Percentiles rank a stretch among this genome's conserved stretches.
Conservation (phyloP, 2,113 vertebrate species). For the Microcebus lehilahytsara region DNA sequence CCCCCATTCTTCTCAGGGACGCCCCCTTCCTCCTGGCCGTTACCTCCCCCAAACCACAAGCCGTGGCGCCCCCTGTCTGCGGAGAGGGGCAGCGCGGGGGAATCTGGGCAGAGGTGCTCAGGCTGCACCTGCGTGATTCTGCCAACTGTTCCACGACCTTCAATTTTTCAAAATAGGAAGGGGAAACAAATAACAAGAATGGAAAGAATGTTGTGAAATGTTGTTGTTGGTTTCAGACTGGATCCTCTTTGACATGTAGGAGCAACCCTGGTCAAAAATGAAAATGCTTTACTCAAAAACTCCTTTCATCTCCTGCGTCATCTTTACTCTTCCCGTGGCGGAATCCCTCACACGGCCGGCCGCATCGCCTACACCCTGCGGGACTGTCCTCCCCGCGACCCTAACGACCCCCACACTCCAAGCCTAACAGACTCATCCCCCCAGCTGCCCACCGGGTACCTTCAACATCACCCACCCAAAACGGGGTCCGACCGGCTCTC, state of each 20-base stretch:
- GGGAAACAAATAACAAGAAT: not conserved
- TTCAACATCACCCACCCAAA: not conserved
- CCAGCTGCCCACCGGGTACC: not conserved
- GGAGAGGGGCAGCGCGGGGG: not conserved
- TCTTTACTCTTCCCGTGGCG: not conserved
- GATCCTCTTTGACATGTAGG: not conserved
- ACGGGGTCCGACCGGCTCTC: no score
- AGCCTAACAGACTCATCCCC: not conserved
- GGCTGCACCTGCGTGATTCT: not conserved
- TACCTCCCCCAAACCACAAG: not conserved
- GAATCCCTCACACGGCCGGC: not conserved
- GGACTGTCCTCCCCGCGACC: not conserved
- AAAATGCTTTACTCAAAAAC: not conserved
- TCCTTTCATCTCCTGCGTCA: not conserved
- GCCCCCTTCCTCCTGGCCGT: not conserved
- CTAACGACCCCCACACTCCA: not conserved
- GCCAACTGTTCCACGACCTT: not conserved
- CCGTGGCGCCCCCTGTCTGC: not conserved
- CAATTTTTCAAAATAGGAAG: not conserved
- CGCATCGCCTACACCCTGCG: not conserved
- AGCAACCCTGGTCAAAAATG: not conserved
- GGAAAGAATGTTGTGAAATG: not conserved
- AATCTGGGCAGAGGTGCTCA: not conserved
- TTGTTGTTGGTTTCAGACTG: not conserved
- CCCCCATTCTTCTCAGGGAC: not conserved